Percentiles rank a stretch among this genome's conserved stretches.
Evolutionary conservation across 2,888 invertebrate species (phyloP).

Genomic region (Atrina japonica): DNA sequence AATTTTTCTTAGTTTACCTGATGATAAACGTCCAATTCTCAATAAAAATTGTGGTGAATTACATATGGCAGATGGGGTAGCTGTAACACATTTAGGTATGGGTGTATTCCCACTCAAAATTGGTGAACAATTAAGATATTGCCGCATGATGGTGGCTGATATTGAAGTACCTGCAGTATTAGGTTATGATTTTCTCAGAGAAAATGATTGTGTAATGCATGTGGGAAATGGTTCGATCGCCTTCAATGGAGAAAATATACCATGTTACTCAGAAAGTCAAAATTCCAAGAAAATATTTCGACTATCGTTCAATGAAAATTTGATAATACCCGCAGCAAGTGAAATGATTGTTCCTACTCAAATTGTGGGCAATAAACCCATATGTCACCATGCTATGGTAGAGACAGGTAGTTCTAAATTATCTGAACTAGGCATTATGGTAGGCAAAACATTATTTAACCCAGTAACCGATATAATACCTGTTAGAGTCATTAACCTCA

Average conservation of each 20-base stretch:
- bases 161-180: constrained; percentile 26
- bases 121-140: neutral
- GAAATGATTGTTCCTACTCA: constrained; percentile 7
- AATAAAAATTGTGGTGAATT: constrained; percentile 3
- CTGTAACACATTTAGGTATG: neutral
- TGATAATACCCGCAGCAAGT: constrained; percentile 1
- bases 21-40: constrained; percentile 3
- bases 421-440: neutral
- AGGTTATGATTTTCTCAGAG: constrained; percentile 19
- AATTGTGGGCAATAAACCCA: too few relatives aligned
- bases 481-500: constrained; percentile 1
- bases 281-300: constrained; percentile 6
- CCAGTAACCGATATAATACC: neutral
- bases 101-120: neutral
- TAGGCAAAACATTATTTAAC: constrained; percentile 10
- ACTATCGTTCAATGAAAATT: constrained; percentile 2
- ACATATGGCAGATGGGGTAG: constrained; percentile 20
- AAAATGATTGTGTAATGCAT: constrained; percentile 5
- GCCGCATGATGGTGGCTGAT: constrained; percentile 19
- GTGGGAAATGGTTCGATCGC: neutral
- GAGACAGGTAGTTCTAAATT: neutral
- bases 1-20: neutral
- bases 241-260: constrained; percentile 7
- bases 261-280: constrained; percentile 12
- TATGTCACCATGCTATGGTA: neutral